These are phyloP conservation scores for Blastobasis adustella DNA, from an alignment of 2,888 invertebrate genomes.

Conservation along the genomic window DNA sequence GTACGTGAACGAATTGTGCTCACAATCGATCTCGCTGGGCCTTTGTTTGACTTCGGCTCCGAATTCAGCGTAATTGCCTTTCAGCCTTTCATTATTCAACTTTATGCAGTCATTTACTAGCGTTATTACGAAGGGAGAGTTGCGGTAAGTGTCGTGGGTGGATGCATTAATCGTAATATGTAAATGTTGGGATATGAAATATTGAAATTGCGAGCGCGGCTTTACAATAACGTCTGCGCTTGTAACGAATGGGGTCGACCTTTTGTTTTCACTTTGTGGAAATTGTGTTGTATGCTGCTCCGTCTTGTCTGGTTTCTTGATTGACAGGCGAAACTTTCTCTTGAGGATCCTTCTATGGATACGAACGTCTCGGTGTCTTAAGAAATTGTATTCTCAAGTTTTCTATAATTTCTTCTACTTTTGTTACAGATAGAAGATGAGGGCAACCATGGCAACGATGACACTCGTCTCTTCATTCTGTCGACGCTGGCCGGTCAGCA, in stretches of 20 bases:
- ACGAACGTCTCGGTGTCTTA: too few species aligned
- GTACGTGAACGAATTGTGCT: conserved; percentile 69
- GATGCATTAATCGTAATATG: conserved; percentile 73
- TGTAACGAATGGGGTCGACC: conserved; percentile 25
- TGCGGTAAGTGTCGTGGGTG: conserved; percentile 65
- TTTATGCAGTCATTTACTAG: conserved; percentile 74
- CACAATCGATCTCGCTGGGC: conserved; percentile 67
- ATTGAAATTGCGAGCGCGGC: conserved; percentile 59
- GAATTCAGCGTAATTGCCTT: conserved; percentile 74
- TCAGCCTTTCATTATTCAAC: conserved; percentile 73
- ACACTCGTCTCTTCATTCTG: conserved; percentile 95
- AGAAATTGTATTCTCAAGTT: too few species aligned
- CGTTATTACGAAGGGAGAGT: conserved; percentile 70
- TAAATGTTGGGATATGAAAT: conserved; percentile 66
- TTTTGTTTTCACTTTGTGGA: conserved; percentile 26
- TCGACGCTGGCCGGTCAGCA: conserved; percentile 95
- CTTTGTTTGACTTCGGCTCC: conserved; percentile 72
- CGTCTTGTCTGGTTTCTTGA: background rate
- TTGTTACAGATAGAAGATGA: conserved; percentile 96
- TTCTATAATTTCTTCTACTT: conserved; percentile 12
- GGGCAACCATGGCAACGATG: conserved; percentile 98
- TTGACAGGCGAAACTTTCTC: background rate
- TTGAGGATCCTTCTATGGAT: background rate
- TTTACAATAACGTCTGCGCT: conserved; percentile 43
- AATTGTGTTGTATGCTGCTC: conserved; percentile 1